phyloP scores from a whole-genome alignment of 2,888 invertebrate species.

The Sminthurinus aureus region DNA sequence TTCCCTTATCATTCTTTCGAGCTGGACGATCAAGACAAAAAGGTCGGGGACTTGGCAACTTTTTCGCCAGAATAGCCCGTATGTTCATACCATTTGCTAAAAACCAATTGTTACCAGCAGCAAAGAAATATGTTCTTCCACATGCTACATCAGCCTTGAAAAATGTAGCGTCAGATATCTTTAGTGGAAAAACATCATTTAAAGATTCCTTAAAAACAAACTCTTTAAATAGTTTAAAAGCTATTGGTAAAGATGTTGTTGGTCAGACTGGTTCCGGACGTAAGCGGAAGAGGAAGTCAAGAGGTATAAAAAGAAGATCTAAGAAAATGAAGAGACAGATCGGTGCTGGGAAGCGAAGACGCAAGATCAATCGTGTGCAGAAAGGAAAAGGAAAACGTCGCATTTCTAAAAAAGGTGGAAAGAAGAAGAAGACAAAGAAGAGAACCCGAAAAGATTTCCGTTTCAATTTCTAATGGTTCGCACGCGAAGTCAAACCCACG shows the following conservation, averaged over 20 bases:
- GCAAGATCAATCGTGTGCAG: not conserved
- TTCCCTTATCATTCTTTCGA: not conserved
- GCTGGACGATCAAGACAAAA: not conserved
- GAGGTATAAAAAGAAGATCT: not conserved
- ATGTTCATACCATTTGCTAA: not conserved
- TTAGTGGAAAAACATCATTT: slow-evolving; percentile 1
- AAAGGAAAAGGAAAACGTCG: not conserved
- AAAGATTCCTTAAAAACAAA: slow-evolving; percentile 18
- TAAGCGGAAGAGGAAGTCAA: slow-evolving; percentile 4
- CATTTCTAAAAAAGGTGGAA: not conserved
- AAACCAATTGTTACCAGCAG: slow-evolving; percentile 17
- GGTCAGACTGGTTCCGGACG: slow-evolving; percentile 35
- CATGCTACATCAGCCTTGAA: slow-evolving; percentile 16
- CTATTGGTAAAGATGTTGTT: slow-evolving; percentile 20
- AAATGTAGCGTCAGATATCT: slow-evolving; percentile 14
- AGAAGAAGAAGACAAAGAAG: not conserved
- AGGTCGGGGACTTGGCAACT: not conserved
- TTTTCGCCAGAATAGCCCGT: not conserved
- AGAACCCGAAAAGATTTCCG: not conserved
- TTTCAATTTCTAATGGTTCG: not conserved
- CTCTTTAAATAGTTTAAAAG: slow-evolving; percentile 27
- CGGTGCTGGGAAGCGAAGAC: not conserved
- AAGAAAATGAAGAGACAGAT: not conserved
- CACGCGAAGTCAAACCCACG: no score
- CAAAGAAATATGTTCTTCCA: slow-evolving; percentile 25